Evolutionary conservation across 2,888 invertebrate species (phyloP), one percentile per base, ranked within the genome.

Genomic region (Drosophila demipolita): DNA sequence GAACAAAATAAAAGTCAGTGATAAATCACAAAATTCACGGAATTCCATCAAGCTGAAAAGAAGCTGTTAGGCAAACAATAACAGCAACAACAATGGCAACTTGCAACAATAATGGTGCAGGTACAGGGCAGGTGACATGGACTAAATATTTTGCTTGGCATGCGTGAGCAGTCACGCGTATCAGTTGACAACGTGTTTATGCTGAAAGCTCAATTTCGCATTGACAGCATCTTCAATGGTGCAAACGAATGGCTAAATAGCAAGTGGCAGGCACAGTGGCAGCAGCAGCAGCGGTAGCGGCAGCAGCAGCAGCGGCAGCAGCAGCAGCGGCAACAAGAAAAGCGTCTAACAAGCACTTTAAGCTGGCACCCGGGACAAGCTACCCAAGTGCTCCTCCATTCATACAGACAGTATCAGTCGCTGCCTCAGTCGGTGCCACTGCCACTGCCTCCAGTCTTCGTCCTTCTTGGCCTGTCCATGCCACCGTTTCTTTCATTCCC

Each of bases 281-380:
- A 75, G 61, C 53, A 59, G 57, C 66, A 60, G 59, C 15, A 20
- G 23, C 74, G 68, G 48, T 67, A 65, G 20, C 36, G 32, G 23
- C 53, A 45, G 33, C 50, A 62, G n/a, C 36, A 52, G 29, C 6
- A 26, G 26, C 26, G 49, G 20, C 23, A 35, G 33, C 20, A 62
- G 38, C 20, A 57, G 54, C 20, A 63, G 50, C 50, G 48, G 48
- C 35, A 58, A 65, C 52, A 62, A 75, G 76, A 74, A 89, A 89
- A 88, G 81, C 75, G 76, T 82, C 83, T 85, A 89, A 85, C 89
- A 87, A 89, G 89, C 87, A 83, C 89, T 87, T 89, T 76, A 87
- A 85, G 87, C 78, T 68, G 74, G 50, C 66, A 76, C 66, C 74
- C 26, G 59, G 66, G 74, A 78, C 78, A 74, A 77, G 78, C 69